Percentiles rank a stretch among this genome's conserved stretches.
Conservation (phyloP, 1,140 invertebrate species). For the Leptinotarsa texana region DNA sequence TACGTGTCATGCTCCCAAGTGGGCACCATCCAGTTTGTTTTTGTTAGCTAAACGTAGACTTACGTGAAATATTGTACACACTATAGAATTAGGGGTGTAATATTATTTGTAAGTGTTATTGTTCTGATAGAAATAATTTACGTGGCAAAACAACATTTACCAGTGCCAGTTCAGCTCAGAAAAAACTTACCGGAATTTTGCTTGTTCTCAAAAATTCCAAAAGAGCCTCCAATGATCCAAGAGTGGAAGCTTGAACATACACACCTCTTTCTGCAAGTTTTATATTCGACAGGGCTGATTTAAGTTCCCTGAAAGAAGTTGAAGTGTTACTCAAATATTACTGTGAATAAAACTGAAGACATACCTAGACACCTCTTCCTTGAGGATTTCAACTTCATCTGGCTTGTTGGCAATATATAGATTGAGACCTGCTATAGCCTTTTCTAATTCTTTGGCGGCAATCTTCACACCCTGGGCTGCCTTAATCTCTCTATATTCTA, state of each 20-base stretch:
- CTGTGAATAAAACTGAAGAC: background rate
- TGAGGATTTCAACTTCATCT: constrained; percentile 82
- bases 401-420: constrained; percentile 85
- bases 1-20: no score
- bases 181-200: constrained; percentile 86
- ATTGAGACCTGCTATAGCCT: constrained; percentile 93
- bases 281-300: constrained; percentile 88
- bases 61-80: no score
- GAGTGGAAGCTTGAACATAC: constrained; percentile 97
- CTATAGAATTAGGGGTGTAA: no score
- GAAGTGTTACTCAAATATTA: background rate
- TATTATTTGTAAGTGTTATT: no score
- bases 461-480: constrained; percentile 99
- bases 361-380: constrained; percentile 71
- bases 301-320: constrained; percentile 70
- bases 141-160: no score
- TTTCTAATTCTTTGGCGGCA: constrained; percentile 96
- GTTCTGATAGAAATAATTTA: no score
- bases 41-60: no score
- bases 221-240: constrained; percentile 96
- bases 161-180: no score
- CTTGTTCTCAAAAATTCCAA: constrained; percentile 93
- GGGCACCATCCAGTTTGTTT: no score
- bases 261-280: constrained; percentile 92
- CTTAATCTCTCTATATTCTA: constrained; percentile 92